Evolutionary conservation across 1,140 invertebrate species (phyloP), one percentile per base, ranked within the genome.

Genomic region (Euura saliciscinereae): DNA sequence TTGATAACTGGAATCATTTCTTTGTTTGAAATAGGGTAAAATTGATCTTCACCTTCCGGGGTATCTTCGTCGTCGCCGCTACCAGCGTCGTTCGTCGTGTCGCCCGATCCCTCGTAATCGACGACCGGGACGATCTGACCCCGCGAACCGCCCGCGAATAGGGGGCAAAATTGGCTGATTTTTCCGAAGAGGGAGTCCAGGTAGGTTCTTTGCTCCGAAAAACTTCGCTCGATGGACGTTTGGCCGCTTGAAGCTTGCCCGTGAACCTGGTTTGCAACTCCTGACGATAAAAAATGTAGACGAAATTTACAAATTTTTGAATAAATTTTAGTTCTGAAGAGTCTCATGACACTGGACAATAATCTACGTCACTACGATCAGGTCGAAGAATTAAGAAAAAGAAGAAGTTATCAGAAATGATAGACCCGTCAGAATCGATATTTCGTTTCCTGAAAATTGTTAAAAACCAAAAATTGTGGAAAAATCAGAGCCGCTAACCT

Each of bases 171-270:
- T 44, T 44, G 8, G 51, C 51, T 45, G n/a, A 43, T 44, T 46
- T 69, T 43, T 69, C 13, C 44, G 28, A 68, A 66, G 28, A 78
- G 69, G 3, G 59, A 65, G 13, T 66, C 43, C 43, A 76, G 70
- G 69, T 76, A 72, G 44, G 71, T 44, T 68, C 77, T 64, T 65
- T 79, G 75, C 64, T 79, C 76, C n/a, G 45, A 70, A 65, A 79
- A 78, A 73, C 76, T 74, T 67, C 70, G 75, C 6, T 75, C 68
- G 46, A 79, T 68, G 8, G 73, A 69, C 10, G 46, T 6, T 43
- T 78, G 59, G 2, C 71, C 46, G 65, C 43, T 73, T 44, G 45
- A 44, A 43, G 70, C 44, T 8, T 71, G 51, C 4, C 65, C 69
- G 46, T 71, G 11, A 43, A 69, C 65, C 3, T 64, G 13, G 43